phyloP scores from a whole-genome alignment of 2,797 vertebrate species.

The Pantherophis vulpinus region DNA sequence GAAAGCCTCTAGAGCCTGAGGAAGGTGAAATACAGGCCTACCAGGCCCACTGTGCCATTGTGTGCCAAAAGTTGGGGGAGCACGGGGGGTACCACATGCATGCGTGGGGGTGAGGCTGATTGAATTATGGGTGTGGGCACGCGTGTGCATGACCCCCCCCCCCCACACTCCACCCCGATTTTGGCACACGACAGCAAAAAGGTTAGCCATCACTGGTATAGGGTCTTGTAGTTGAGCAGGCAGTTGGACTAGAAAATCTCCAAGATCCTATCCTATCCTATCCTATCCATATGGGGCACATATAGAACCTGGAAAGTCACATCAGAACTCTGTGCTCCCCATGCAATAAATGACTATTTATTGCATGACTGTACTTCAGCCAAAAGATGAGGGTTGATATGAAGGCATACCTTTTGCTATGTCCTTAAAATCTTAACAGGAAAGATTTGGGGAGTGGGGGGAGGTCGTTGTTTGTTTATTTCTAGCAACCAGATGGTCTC shows the following conservation, averaged over 20 bases:
- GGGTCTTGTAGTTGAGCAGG: neutral
- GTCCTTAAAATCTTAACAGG: neutral
- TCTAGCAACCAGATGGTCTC: neutral
- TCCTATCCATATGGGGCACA: neutral
- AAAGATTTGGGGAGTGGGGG: neutral
- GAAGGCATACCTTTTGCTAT: neutral
- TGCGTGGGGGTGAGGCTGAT: too few species aligned
- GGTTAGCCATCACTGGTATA: too few species aligned
- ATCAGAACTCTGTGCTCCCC: neutral
- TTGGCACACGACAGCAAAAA: too few species aligned
- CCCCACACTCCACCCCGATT: too few species aligned
- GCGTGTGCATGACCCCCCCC: too few species aligned
- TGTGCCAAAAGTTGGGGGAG: too few species aligned
- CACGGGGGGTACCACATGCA: too few species aligned
- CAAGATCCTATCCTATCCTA: neutral
- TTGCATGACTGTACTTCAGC: neutral
- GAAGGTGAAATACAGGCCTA: too few species aligned
- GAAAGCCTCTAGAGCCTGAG: too few species aligned
- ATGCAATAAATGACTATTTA: neutral
- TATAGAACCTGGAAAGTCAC: neutral
- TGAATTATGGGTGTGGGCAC: too few species aligned
- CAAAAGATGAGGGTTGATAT: too few species aligned
- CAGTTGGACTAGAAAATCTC: neutral
- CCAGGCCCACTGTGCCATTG: too few species aligned
- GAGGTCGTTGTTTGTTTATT: neutral